Evolutionary conservation across 2,888 invertebrate genomes (phyloP), one percentile per base, ranked within the genome.

Genomic region (Eudasyphora cyanicolor): DNA sequence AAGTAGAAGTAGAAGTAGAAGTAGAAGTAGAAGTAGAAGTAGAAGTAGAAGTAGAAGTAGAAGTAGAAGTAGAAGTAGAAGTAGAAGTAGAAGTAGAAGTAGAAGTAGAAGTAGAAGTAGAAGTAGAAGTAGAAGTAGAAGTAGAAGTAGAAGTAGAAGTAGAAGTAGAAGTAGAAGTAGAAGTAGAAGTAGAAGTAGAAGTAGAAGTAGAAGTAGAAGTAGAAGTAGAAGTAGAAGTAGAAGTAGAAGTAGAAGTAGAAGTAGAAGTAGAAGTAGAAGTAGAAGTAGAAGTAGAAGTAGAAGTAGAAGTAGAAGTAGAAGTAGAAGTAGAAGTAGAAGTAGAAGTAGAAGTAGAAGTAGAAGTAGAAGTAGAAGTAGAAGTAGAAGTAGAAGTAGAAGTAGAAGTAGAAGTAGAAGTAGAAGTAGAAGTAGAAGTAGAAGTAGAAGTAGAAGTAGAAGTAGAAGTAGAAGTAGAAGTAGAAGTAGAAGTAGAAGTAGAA

Each of bases 241-340:
- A 75, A 75, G 75, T 75, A 54, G 60, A 75, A 75, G 75, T 75
- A 54, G 60, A 75, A 75, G 75, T 75, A 60, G 62, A 67, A 75
- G 75, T 75, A 54, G 60, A 75, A 75, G 75, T 75, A 54, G 60
- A 75, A 75, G 75, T 75, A 54, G 60, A 75, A 76, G 76, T 76
- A 62, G 32, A 76, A 76, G 76, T 76, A 35, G 38, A 76, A 76
- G 67, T 76, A 62, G 38, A 76, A 64, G 76, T 76, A 62, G 38
- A 64, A 76, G 76, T 64, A 35, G 32, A 29, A 76, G 76, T 64
- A 62, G 38, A 64, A 76, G 76, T 64, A 35, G 38, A 35, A 76
- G 76, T 64, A 62, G 38, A 64, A 76, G 76, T 64, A 35, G 35
- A 29, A 76, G 76, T 64, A 62, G 38, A 64, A 76, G 76, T 64